A percentile compares a stretch with the other conserved stretches of the same genome.
Conservation (phyloP, 1,140 invertebrate genomes). For the Eciton burchellii region DNA sequence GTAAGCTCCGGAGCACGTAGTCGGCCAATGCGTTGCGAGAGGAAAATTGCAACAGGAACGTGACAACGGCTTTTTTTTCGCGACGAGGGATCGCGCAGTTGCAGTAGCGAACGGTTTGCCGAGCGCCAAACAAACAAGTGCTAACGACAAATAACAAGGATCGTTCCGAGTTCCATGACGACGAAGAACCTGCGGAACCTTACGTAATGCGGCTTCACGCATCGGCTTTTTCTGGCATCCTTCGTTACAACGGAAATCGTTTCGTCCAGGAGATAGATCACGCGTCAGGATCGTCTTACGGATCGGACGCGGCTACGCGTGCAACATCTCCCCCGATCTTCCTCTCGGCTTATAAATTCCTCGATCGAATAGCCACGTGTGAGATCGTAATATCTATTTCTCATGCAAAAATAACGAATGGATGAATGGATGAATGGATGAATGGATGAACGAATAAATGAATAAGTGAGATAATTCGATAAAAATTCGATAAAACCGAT, state of each 20-base stretch:
- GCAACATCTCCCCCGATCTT: not conserved
- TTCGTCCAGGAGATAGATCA: not conserved
- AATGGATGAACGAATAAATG: too few species aligned
- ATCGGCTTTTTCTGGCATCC: conserved; percentile 10
- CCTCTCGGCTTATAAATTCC: not conserved
- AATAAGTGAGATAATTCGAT: conserved; percentile 10
- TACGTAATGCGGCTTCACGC: too few species aligned
- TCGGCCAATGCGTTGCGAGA: conserved; percentile 39
- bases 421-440: too few species aligned
- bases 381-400: too few species aligned
- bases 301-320: not conserved
- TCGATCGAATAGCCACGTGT: too few species aligned
- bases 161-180: conserved; percentile 47
- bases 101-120: conserved; percentile 50
- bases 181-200: conserved; percentile 10
- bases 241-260: conserved; percentile 4
- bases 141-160: conserved; percentile 70
- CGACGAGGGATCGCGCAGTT: conserved; percentile 44
- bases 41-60: conserved; percentile 57
- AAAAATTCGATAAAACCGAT: too few species aligned
- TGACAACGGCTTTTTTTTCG: conserved; percentile 60
- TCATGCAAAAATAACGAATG: too few species aligned
- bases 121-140: conserved; percentile 62
- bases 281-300: not conserved
- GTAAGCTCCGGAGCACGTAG: conserved; percentile 61